Conservation (phyloP, 2,888 invertebrate genomes). For the Tipula helvola region DNA sequence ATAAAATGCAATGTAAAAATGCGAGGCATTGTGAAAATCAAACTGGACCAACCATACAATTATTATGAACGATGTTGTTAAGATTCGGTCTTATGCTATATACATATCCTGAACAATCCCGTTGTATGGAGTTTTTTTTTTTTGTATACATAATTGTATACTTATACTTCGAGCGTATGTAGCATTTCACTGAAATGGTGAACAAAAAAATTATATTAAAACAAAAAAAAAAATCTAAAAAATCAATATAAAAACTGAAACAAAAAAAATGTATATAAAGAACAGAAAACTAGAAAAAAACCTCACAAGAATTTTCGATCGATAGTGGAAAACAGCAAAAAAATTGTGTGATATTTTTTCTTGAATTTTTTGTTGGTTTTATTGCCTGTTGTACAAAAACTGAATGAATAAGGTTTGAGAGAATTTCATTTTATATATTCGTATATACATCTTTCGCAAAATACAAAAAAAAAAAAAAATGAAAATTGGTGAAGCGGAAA, state of each 20-base stretch:
- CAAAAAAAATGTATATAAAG: background rate
- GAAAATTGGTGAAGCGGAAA: constrained; percentile 8
- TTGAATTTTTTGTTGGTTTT: constrained; percentile 7
- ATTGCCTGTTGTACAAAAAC: constrained; percentile 7
- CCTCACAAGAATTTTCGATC: constrained; percentile 6
- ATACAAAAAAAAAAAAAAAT: background rate
- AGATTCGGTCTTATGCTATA: background rate
- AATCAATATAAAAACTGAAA: background rate
- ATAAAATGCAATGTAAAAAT: background rate
- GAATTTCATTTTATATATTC: constrained; percentile 5
- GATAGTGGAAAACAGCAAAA: constrained; percentile 6
- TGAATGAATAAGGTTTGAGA: constrained; percentile 6
- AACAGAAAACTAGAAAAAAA: constrained; percentile 8
- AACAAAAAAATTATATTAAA: constrained; percentile 1
- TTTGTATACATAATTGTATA: background rate
- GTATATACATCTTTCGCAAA: background rate
- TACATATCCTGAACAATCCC: background rate
- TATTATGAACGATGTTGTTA: background rate
- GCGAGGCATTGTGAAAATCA: background rate
- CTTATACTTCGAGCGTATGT: background rate
- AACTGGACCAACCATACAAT: background rate
- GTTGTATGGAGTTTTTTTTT: background rate
- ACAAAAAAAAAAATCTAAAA: constrained; percentile 5
- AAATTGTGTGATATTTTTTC: constrained; percentile 9
- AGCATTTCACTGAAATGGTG: background rate